A percentile compares a stretch with the other conserved stretches of the same genome.
These are phyloP conservation scores for Neotoma lepida DNA, from an alignment of 2,113 vertebrate genomes.

Conservation along the genomic window DNA sequence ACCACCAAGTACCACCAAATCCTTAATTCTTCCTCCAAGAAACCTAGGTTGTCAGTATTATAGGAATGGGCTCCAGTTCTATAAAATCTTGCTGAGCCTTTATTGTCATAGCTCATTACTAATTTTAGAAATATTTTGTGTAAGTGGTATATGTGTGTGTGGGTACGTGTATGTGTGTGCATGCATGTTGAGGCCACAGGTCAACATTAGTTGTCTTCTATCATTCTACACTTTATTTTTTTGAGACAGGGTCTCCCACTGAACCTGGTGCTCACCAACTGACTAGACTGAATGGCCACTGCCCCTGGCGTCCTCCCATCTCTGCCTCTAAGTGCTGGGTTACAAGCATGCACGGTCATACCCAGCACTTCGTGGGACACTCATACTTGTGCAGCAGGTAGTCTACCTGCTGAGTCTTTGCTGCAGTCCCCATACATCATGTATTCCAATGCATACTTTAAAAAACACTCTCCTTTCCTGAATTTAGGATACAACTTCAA, in stretches of 20 bases:
- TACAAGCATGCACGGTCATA: neutral
- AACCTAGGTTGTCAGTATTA: neutral
- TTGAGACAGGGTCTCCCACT: neutral
- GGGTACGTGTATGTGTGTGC: neutral
- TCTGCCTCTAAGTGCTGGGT: neutral
- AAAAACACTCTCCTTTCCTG: neutral
- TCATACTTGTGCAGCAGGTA: neutral
- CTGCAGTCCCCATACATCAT: neutral
- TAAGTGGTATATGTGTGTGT: neutral
- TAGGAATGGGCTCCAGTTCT: constrained; percentile 9
- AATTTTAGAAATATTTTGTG: neutral
- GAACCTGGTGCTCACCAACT: neutral
- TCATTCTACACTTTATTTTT: neutral
- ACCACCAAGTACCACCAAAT: neutral
- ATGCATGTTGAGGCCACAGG: no score
- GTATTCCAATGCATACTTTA: neutral
- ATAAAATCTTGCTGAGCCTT: constrained; percentile 47
- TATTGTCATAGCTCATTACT: constrained; percentile 20
- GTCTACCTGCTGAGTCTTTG: neutral
- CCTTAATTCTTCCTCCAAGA: neutral
- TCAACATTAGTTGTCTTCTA: neutral
- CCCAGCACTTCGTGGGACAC: neutral
- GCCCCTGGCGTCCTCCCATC: no score
- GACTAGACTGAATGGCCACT: neutral
- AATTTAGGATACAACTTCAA: constrained; percentile 7